phyloP scores from a whole-genome alignment of 2,888 invertebrate species.

The Epirrhoe tristata region DNA sequence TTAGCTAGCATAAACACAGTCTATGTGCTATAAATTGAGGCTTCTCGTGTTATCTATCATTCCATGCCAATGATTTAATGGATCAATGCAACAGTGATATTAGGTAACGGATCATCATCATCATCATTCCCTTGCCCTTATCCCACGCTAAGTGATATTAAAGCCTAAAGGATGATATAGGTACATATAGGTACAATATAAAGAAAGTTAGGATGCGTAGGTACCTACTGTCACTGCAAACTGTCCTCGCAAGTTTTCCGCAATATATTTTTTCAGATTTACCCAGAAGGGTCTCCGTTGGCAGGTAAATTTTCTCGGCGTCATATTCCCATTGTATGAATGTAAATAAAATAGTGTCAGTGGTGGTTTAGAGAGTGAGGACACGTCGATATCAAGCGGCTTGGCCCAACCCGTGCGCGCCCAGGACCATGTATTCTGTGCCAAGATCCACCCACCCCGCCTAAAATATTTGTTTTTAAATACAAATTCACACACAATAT shows the following conservation, averaged over 20 bases:
- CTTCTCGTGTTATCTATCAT: conserved; percentile 34
- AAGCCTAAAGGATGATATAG: too few species aligned
- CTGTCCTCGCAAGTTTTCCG: conserved; percentile 36
- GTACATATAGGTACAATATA: conserved; percentile 27
- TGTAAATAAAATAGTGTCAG: conserved; percentile 36
- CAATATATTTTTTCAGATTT: conserved; percentile 42
- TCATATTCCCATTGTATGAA: conserved; percentile 37
- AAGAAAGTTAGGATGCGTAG: conserved; percentile 27
- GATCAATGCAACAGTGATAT: conserved; percentile 17
- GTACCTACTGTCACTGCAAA: conserved; percentile 25
- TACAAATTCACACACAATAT: conserved; percentile 46
- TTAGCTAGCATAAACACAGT: background rate
- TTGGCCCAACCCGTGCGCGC: conserved; percentile 42
- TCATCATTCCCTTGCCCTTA: too few species aligned
- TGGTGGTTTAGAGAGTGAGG: conserved; percentile 41
- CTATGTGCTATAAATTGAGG: conserved; percentile 25
- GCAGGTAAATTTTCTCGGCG: conserved; percentile 43
- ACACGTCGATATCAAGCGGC: conserved; percentile 52
- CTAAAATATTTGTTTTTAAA: conserved; percentile 61
- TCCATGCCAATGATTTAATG: conserved; percentile 28
- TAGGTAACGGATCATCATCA: too few species aligned
- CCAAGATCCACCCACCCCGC: too few species aligned
- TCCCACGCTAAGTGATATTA: too few species aligned
- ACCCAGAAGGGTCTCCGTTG: conserved; percentile 39
- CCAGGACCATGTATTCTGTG: too few species aligned